A percentile compares a stretch with the other conserved stretches of the same genome.
Conservation (phyloP, 1,140 invertebrate genomes). For the Phocides pigmalion region DNA sequence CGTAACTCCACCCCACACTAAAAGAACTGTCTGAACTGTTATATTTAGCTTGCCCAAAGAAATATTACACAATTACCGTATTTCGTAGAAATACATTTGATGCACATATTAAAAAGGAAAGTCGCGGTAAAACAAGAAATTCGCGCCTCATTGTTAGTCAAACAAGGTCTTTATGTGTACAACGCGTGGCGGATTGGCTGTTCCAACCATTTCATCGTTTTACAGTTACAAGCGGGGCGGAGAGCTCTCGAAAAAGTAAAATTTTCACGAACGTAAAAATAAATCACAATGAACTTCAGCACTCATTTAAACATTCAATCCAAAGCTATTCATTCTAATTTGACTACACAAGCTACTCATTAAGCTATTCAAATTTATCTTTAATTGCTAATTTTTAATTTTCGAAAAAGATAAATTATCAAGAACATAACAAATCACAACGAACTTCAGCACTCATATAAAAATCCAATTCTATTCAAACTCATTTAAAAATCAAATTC, state of each 20-base stretch:
- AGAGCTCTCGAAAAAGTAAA: slow-evolving; percentile 6
- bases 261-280: slow-evolving; percentile 14
- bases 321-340: not conserved
- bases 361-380: too few species aligned
- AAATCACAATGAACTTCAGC: not conserved
- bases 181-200: slow-evolving; percentile 14
- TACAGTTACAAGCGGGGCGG: not conserved
- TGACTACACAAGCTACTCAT: not conserved
- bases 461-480: too few species aligned
- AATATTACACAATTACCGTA: too few species aligned
- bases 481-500: not conserved
- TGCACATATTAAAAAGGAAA: too few species aligned
- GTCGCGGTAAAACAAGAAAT: too few species aligned
- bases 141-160: not conserved
- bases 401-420: slow-evolving; percentile 3
- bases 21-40: too few species aligned
- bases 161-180: not conserved
- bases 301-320: not conserved
- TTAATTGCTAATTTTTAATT: too few species aligned
- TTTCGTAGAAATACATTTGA: too few species aligned
- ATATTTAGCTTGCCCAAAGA: too few species aligned
- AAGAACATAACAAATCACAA: slow-evolving; percentile 3
- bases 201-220: slow-evolving; percentile 1
- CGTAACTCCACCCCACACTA: too few species aligned
- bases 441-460: not conserved